These are phyloP conservation scores for Agrotis segetum DNA, from an alignment of 2,888 invertebrate genomes.

Conservation along the genomic window DNA sequence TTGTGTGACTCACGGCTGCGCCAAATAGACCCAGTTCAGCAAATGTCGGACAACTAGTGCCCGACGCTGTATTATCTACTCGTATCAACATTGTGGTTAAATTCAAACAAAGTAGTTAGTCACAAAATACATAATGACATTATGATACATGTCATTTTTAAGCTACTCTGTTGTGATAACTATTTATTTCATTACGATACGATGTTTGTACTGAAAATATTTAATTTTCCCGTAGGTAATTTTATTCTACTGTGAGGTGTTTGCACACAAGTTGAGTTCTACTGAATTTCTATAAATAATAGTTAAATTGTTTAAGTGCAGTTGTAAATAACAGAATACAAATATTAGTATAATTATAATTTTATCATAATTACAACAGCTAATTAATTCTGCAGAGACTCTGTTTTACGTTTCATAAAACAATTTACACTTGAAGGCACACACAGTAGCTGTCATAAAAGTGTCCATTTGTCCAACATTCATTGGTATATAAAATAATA, in stretches of 20 bases:
- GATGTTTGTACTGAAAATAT: not conserved
- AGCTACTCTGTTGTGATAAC: not conserved
- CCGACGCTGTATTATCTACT: too few relatives aligned
- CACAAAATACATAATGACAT: not conserved
- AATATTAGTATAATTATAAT: not conserved
- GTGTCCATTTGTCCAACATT: constrained; percentile 21
- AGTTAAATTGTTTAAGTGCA: not conserved
- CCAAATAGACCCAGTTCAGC: too few relatives aligned
- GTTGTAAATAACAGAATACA: constrained; percentile 19
- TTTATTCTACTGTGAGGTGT: not conserved
- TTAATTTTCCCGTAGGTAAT: constrained; percentile 1
- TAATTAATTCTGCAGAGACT: not conserved
- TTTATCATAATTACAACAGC: not conserved
- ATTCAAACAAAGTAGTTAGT: not conserved
- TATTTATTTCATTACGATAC: too few relatives aligned
- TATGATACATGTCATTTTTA: not conserved
- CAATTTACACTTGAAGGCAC: not conserved
- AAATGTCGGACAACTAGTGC: too few relatives aligned
- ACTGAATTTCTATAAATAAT: not conserved
- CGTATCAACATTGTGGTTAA: constrained; percentile 17
- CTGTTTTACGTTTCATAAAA: constrained; percentile 4
- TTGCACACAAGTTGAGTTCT: not conserved
- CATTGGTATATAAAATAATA: constrained; percentile 56
- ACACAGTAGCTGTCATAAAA: constrained; percentile 34
- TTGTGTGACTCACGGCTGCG: too few relatives aligned